Base-by-base conservation (phyloP, 1,140 invertebrate species). In the Belonocnema kinseyi region DNA sequence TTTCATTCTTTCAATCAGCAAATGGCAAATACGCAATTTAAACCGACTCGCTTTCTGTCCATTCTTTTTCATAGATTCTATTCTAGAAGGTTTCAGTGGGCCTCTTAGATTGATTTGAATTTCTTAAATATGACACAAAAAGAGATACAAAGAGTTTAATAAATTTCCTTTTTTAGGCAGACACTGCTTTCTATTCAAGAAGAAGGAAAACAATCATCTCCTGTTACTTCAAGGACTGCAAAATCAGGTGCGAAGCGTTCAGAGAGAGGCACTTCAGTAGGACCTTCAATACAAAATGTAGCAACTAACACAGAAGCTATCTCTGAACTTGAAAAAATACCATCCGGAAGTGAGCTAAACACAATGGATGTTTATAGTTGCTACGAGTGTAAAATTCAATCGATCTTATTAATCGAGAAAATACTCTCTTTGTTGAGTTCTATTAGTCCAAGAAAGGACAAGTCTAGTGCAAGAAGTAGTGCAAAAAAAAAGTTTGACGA, bases 351-450 rank as follows among this genome's bases (percentile, higher is more conserved):
- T 7, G 82, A 85, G 53, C 50, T 88, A 8, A 58, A 83, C 26
- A 58, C 12, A 16, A 50, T 88, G 72, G 86, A 88, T 71, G 33
- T 61, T 58, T 80, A 86, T 26, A 83, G 73, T 58, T 72, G 76
- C 51, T 88, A 85, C 72, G 87, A 89, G 26, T 79, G 75, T 52
- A 89, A 85, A 72, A 74, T 89, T 5, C 77, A 86, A 19, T 73
- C 71, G 2, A 79, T 88, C 50, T 21, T 26, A 8, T 40, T 81
- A n/a, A 14, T 86, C 10, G 33, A 82, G 46, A 78, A 33, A 66
- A 74, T 84, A 17, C 11, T 81, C 2, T 66, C 71, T 1, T 16
- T n/a, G 8, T 21, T 6, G 13, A 70, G 74, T 33, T 17, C 14
- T 6, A 19, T 53, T 7, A 51, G 33, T 16, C 16, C 58, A 3